A percentile compares a stretch with the other conserved stretches of the same genome.
phyloP scores from a whole-genome alignment of 2,797 vertebrate species.

The Danio albolineatus region DNA sequence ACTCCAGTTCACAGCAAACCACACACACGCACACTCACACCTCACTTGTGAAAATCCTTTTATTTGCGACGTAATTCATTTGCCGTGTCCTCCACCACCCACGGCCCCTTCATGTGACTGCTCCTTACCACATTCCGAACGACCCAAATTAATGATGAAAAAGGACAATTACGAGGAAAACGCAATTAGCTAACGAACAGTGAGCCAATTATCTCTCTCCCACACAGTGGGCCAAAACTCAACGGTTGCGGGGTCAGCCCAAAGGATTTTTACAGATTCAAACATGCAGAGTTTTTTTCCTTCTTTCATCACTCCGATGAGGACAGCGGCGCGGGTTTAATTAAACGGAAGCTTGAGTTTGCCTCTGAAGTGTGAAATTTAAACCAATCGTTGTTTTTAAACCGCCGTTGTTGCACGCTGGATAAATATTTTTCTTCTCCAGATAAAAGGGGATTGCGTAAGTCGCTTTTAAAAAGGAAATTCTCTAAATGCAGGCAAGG shows the following conservation, averaged over 20 bases:
- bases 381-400: conserved; percentile 47
- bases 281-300: background rate
- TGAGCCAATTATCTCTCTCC: conserved; percentile 39
- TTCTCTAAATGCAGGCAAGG: background rate
- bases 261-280: conserved; percentile 28
- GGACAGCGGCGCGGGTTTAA: conserved; percentile 26
- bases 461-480: conserved; percentile 14
- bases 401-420: background rate
- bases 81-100: conserved; percentile 16
- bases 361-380: conserved; percentile 49
- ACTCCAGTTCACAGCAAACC: background rate
- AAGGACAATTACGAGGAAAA: conserved; percentile 43
- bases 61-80: conserved; percentile 29
- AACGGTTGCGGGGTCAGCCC: conserved; percentile 34
- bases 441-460: conserved; percentile 42
- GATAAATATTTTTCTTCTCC: conserved; percentile 44
- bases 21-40: background rate
- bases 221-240: conserved; percentile 39
- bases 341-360: conserved; percentile 45
- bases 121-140: conserved; percentile 36
- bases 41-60: conserved; percentile 19
- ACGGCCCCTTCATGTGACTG: conserved; percentile 32
- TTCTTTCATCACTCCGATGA: conserved; percentile 3
- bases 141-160: conserved; percentile 43
- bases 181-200: conserved; percentile 50